phyloP scores from a whole-genome alignment of 2,113 vertebrate genomes.

The Nothoprocta perdicaria region DNA sequence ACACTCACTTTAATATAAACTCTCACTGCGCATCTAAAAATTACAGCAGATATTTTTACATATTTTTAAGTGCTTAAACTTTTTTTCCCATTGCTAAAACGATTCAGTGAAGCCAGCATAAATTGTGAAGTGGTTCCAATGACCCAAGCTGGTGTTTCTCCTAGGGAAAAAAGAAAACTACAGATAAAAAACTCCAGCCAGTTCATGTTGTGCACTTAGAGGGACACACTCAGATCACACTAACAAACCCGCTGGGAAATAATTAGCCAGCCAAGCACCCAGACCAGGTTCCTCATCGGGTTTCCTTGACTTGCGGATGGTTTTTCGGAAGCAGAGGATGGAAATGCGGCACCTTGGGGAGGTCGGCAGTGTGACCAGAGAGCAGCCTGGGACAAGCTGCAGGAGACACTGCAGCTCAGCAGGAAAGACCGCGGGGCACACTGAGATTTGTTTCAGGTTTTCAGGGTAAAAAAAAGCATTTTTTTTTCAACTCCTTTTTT shows the following conservation, averaged over 20 bases:
- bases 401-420: not conserved
- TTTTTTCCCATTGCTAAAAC: not conserved
- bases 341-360: accelerated
- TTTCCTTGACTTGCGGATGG: accelerated
- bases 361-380: not conserved
- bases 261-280: too few species aligned
- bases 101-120: accelerated
- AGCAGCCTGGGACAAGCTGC: not conserved
- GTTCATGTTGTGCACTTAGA: not conserved
- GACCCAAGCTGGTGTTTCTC: not conserved
- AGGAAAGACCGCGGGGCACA: not conserved
- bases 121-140: not conserved
- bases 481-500: not conserved
- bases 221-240: not conserved
- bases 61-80: not conserved
- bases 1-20: not conserved
- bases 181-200: not conserved
- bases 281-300: not conserved
- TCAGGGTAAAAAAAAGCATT: not conserved
- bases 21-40: not conserved
- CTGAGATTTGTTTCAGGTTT: accelerated
- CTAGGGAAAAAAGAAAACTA: not conserved
- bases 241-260: not conserved
- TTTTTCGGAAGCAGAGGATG: not conserved
- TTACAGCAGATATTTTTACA: not conserved